These are phyloP conservation scores for Zaprionus taronus DNA, from an alignment of 1,140 invertebrate species.

Conservation along the genomic window DNA sequence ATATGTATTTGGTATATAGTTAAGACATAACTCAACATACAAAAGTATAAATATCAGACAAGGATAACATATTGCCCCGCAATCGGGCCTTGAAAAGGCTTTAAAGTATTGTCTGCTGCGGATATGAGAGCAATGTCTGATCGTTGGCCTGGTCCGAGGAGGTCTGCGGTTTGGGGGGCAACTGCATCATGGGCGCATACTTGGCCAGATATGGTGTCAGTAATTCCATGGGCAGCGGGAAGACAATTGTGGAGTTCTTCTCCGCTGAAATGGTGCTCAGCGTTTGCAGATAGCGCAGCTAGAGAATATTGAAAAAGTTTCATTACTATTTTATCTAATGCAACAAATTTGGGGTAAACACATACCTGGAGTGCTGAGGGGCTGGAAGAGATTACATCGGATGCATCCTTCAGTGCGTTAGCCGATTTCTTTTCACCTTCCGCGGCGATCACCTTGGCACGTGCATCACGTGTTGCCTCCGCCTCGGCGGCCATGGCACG, in stretches of 20 bases:
- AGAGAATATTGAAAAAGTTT: background rate
- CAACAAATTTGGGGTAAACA: background rate
- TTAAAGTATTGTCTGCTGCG: constrained; percentile 1
- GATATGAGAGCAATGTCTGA: background rate
- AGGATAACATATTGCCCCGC: background rate
- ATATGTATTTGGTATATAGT: background rate
- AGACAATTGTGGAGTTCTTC: constrained; percentile 97
- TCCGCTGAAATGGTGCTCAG: constrained; percentile 94
- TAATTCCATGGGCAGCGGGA: constrained; percentile 93
- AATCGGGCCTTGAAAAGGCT: background rate
- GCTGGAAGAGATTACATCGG: constrained; percentile 94
- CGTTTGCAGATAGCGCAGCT: constrained; percentile 86
- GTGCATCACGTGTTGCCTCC: constrained; percentile 90
- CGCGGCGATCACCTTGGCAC: constrained; percentile 91
- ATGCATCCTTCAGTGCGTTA: constrained; percentile 93
- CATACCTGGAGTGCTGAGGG: constrained; percentile 89
- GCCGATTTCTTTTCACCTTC: constrained; percentile 95
- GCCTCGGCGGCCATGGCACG: constrained; percentile 95
- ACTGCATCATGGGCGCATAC: constrained; percentile 54
- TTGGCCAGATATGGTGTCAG: constrained; percentile 84
- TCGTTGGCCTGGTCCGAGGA: constrained; percentile 7
- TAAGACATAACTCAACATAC: background rate
- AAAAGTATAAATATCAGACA: background rate
- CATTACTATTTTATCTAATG: background rate
- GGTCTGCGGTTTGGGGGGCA: constrained; percentile 23